phyloP scores from a whole-genome alignment of 1,140 invertebrate species.

The Camponotus floridanus region DNA sequence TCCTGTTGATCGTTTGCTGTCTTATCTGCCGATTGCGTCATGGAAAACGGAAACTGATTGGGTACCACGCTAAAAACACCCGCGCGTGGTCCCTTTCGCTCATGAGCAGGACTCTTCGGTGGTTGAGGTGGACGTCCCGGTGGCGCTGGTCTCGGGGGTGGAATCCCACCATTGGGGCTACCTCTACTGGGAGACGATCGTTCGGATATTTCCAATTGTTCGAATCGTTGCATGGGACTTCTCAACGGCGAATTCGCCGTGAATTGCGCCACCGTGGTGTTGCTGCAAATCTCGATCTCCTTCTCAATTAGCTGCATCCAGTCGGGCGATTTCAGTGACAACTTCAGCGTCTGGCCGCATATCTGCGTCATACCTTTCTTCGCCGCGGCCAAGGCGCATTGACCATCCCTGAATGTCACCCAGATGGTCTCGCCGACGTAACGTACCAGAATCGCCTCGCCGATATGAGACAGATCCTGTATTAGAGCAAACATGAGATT shows the following conservation, averaged over 20 bases:
- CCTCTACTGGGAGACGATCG: constrained; percentile 73
- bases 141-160: constrained; percentile 84
- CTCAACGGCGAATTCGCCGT: constrained; percentile 81
- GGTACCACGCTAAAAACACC: constrained; percentile 80
- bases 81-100: constrained; percentile 79
- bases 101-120: constrained; percentile 76
- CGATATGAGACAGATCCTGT: constrained; percentile 91
- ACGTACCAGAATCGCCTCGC: constrained; percentile 95
- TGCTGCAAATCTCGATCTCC: constrained; percentile 93
- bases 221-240: constrained; percentile 78
- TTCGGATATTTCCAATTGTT: constrained; percentile 82
- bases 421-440: constrained; percentile 96
- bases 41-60: constrained; percentile 61
- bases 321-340: constrained; percentile 93
- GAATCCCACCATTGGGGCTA: constrained; percentile 73
- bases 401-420: constrained; percentile 95
- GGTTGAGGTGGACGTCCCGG: constrained; percentile 88
- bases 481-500: constrained; percentile 91
- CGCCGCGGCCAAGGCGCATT: constrained; percentile 92
- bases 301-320: constrained; percentile 93
- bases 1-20: constrained; percentile 41
- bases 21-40: not conserved
- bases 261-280: constrained; percentile 93
- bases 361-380: constrained; percentile 88
- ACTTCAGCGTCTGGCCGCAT: constrained; percentile 89